Evolutionary conservation across 2,113 vertebrate genomes (phyloP), one percentile per base, ranked within the genome.

Genomic region (Gnathochromis pfefferi): DNA sequence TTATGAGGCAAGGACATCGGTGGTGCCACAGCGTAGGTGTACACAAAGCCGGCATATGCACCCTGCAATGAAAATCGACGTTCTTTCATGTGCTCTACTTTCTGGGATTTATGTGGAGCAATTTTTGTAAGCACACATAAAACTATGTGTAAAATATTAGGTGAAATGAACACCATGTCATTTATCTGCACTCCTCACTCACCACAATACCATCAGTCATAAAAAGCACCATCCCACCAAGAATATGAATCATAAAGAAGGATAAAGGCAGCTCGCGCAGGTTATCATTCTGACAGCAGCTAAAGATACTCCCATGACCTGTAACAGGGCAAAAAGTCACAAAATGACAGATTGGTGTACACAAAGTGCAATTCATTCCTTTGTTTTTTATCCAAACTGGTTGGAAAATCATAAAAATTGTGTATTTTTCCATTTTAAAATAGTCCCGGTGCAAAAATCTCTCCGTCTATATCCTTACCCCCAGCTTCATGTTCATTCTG

Each of bases 201-300:
- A 99, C 98, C 97, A 98, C 97, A 89, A 99, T 97, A 3, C 98
- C 98, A 4, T 99, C 98, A 0, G 97, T 98, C 98, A 99, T 99
- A 95, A 99, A 99, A 89, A 99, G 97, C 87, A 99, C 97, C 89
- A 98, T 93, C n/a, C 98, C 97, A 2, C 97, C 98, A 0, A 97
- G 96, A 94, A 98, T 75, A 91, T 99, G 98, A 93, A 99, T 97
- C 63, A 97, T 97, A 9, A 98, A 98, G 94, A 98, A 99, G 65
- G 98, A 97, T 81, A 85, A 96, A 3, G 98, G 97, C 93, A 96
- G 94, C n/a, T 96, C 97, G 17, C 47, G 94, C 93, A 97, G 96
- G 94, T 96, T 98, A 88, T 92, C 96, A 93, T 97, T 97, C 90
- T 94, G 97, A 96, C 97, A 99, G 95, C 98, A 99, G 95, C 96